These are phyloP conservation scores for Aphodius sticticus DNA, from an alignment of 2,888 invertebrate genomes.

Conservation along the genomic window DNA sequence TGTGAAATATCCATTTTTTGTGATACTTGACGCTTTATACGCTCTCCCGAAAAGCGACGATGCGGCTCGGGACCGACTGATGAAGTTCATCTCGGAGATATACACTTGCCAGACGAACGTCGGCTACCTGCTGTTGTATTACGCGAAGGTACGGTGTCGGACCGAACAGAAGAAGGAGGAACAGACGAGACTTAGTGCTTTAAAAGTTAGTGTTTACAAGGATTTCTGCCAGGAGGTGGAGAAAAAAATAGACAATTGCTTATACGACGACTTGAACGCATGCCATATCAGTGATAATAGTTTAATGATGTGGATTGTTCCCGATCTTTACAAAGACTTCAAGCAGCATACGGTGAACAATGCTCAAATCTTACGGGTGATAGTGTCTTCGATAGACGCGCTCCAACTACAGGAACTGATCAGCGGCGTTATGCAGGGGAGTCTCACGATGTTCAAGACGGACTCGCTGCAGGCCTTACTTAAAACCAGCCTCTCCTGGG, in stretches of 20 bases:
- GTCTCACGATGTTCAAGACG: slow-evolving; percentile 81
- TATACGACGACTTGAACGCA: slow-evolving; percentile 84
- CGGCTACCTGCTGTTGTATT: slow-evolving; percentile 89
- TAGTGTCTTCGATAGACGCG: slow-evolving; percentile 91
- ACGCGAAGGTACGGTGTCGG: slow-evolving; percentile 79
- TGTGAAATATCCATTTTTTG: slow-evolving; percentile 80
- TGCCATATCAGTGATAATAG: slow-evolving; percentile 90
- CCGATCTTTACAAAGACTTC: slow-evolving; percentile 91
- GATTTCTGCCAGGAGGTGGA: slow-evolving; percentile 84
- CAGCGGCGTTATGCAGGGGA: slow-evolving; percentile 90
- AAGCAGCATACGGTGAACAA: slow-evolving; percentile 88
- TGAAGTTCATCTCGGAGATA: slow-evolving; percentile 81
- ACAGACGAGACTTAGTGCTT: slow-evolving; percentile 64
- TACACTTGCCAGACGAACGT: slow-evolving; percentile 75
- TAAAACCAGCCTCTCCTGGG: slow-evolving; percentile 90
- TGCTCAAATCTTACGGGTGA: slow-evolving; percentile 84
- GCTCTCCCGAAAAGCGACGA: slow-evolving; percentile 79
- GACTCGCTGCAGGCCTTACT: slow-evolving; percentile 79
- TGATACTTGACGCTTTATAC: slow-evolving; percentile 81
- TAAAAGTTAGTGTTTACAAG: slow-evolving; percentile 87
- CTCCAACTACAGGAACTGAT: slow-evolving; percentile 89
- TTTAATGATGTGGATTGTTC: slow-evolving; percentile 90
- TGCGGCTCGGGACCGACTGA: slow-evolving; percentile 77
- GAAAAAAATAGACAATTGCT: slow-evolving; percentile 75
- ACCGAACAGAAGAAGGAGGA: slow-evolving; percentile 64